Evolutionary conservation across 1,140 invertebrate species (phyloP).

Genomic region (Armadillidium nasatum): DNA sequence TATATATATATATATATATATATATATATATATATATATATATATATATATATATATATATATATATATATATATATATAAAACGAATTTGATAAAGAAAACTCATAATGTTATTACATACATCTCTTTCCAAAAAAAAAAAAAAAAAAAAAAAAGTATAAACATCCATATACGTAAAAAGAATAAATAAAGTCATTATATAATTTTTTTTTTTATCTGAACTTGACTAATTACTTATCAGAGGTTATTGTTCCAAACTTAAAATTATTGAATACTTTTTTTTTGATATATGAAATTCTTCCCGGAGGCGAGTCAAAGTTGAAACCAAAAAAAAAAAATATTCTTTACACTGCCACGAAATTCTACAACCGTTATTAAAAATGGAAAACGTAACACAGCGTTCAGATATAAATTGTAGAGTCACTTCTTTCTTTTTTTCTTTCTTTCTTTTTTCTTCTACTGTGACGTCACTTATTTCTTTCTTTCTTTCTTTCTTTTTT

Average conservation of each 20-base stretch:
- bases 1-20: not conserved
- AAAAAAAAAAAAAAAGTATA: too few species aligned
- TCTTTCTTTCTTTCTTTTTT: too few species aligned
- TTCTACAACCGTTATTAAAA: too few species aligned
- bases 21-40: not conserved
- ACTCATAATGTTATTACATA: too few species aligned
- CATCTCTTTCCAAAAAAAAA: too few species aligned
- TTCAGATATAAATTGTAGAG: too few species aligned
- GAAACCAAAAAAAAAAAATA: not conserved
- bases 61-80: not conserved
- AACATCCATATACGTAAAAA: not conserved
- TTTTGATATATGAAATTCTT: not conserved
- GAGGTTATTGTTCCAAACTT: not conserved
- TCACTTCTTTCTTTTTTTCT: too few species aligned
- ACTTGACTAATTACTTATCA: not conserved
- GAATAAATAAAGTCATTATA: not conserved
- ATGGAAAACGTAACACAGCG: too few species aligned
- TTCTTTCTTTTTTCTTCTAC: too few species aligned
- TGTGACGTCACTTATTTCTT: too few species aligned
- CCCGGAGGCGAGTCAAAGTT: not conserved
- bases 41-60: not conserved
- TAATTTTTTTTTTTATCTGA: not conserved
- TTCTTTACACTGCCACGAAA: too few species aligned
- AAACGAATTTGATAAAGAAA: too few species aligned
- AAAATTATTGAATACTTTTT: not conserved